Base-by-base conservation (phyloP, 1,140 invertebrate species). In the Thaumatotibia leucotreta region DNA sequence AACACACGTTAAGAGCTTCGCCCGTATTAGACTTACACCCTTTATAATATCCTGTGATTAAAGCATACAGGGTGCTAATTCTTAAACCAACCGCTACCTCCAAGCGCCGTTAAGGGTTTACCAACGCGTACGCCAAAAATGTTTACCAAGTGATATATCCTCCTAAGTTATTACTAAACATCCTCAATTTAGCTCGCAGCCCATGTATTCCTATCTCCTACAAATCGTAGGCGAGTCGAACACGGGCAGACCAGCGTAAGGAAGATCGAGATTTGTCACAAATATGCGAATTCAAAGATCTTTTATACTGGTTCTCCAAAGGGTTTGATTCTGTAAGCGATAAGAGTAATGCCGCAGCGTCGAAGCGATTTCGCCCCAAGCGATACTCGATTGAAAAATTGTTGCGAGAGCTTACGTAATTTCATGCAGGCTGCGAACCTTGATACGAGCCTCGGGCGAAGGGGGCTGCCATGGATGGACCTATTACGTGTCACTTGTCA, bases 311-410 rank as follows among this genome's bases (percentile, higher is more conserved):
- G 39, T 20, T 39, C 0, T 20, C 14, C 39, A 2, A 45, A 45
- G n/a, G 3, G 14, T 39, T 45, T 8, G 39, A 14, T 6, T 4
- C 39, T 8, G n/a, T 45, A 45, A 45, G 5, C 20, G n/a, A 20
- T 0, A 8, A n/a, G 39, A 45, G 20, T 45, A 45, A 20, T 6
- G 3, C 17, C 39, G 6, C 39, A 45, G 61, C 61, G 61, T 63
- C 61, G 76, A 74, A 63, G 67, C 69, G 70, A 72, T 72, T 62
- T 75, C 61, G 83, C 83, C 77, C 61, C 35, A 27, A 77, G 83
- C 77, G 68, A 73, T 74, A 74, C 52, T 24, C 72, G 76, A 87
- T 87, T 87, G 84, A 85, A 87, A 87, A 85, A 85, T 83, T 80
- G 82, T 79, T 75, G 73, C 73, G 67, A 52, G 65, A 62, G 74